A percentile compares a stretch with the other conserved stretches of the same genome.
phyloP scores from a whole-genome alignment of 2,888 invertebrate species.

The Nomada ferruginata region DNA sequence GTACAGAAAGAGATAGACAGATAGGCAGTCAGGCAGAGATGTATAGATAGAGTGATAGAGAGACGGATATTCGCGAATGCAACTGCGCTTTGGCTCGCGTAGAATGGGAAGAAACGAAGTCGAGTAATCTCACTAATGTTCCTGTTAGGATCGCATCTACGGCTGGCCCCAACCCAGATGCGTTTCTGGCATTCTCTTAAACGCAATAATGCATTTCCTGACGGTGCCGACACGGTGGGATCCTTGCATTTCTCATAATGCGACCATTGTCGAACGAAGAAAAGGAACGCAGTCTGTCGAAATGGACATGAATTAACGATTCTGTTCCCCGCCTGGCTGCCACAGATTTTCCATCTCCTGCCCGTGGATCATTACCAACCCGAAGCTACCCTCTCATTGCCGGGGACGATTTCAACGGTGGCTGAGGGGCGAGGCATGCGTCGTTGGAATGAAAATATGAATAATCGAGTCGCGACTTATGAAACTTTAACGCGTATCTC shows the following conservation, averaged over 20 bases:
- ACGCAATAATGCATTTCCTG: slow-evolving; percentile 65
- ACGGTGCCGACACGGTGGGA: slow-evolving; percentile 37
- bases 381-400: neutral
- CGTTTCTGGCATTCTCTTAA: slow-evolving; percentile 66
- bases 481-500: neutral
- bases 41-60: neutral
- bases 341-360: slow-evolving; percentile 11
- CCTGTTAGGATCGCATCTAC: slow-evolving; percentile 59
- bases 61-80: slow-evolving; percentile 31
- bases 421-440: neutral
- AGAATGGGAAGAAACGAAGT: slow-evolving; percentile 63
- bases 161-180: slow-evolving; percentile 57
- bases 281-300: slow-evolving; percentile 47
- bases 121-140: slow-evolving; percentile 70
- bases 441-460: slow-evolving; percentile 2
- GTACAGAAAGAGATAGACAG: neutral
- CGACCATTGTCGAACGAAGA: slow-evolving; percentile 50
- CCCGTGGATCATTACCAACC: slow-evolving; percentile 31
- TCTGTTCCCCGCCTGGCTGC: neutral
- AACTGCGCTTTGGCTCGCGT: slow-evolving; percentile 38
- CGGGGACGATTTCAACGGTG: neutral
- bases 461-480: slow-evolving; percentile 3
- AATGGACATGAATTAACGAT: slow-evolving; percentile 55
- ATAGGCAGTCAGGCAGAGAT: too few species aligned
- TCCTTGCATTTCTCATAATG: slow-evolving; percentile 58